Evolutionary conservation across 2,797 vertebrate species (phyloP), one percentile per base, ranked within the genome.

Genomic region (Telmatherina bonti): DNA sequence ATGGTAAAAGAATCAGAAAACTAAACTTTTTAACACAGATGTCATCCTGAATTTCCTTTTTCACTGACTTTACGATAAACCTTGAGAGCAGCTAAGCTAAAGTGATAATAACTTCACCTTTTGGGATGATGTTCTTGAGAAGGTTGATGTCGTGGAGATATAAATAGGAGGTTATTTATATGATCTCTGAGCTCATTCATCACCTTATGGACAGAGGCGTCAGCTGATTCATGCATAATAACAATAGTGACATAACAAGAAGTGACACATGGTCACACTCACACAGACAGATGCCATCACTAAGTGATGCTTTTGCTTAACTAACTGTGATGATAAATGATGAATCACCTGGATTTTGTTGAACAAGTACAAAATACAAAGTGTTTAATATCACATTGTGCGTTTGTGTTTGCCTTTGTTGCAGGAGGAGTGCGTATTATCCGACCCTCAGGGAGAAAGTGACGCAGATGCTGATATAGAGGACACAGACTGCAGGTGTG

Each of bases 381-480:
- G 41, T 20, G 41, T 45, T n/a, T 45, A 6, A 45, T 45, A 3
- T 18, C 26, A 24, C 20, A 22, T 11, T 62, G 35, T 0, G 12
- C 27, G 0, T 20, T 12, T 43, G 8, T 20, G 29, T 74, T 52
- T 30, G 3, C 0, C 47, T 53, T 7, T 13, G 60, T 13, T 72
- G 54, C 87, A 95, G 94, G 93, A 95, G 82, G 94, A 95, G 73
- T 92, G 90, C 52, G 80, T 83, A 0, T 69, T 93, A 83, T 94
- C 94, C 1, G 93, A 94, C 81, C 93, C 93, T 85, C 94, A 93
- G 90, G 93, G 94, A 38, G 94, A 95, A 67, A 95, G 94, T 10
- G 94, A 95, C 26, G 94, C 94, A 15, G 94, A 95, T 26, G 94
- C 94, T 47, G 94, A 95, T 52, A 93, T 95, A 26, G 94, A 95